Conservation (phyloP, 2,797 vertebrate species). For the Ctenopoma kingsleyae region DNA sequence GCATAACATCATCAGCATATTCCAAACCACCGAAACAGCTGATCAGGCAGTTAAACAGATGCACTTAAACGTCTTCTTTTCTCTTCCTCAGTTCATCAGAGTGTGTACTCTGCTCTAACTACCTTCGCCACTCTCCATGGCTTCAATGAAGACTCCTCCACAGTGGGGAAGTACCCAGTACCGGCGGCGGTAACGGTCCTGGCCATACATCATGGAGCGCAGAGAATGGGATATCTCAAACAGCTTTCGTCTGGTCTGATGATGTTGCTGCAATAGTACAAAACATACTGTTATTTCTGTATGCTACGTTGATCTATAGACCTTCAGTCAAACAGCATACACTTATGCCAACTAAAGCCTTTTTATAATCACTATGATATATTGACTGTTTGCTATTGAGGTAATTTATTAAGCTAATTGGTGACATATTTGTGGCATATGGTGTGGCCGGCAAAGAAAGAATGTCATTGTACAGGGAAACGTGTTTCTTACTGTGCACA, state of each 20-base stretch:
- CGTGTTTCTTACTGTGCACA: too few species aligned
- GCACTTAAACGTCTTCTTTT: constrained; percentile 14
- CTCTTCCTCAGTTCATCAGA: background rate
- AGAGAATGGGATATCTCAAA: constrained; percentile 96
- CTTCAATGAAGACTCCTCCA: constrained; percentile 96
- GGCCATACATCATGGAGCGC: constrained; percentile 97
- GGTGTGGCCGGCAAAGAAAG: too few species aligned
- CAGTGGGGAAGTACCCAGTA: constrained; percentile 99
- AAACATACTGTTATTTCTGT: constrained; percentile 32
- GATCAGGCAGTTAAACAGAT: constrained; percentile 16
- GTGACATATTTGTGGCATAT: constrained; percentile 14
- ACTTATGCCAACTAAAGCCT: constrained; percentile 6
- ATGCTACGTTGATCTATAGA: constrained; percentile 23
- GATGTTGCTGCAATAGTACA: constrained; percentile 90
- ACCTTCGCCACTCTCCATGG: constrained; percentile 99
- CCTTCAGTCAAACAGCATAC: constrained; percentile 37
- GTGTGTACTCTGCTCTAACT: constrained; percentile 38
- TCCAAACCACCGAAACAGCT: constrained; percentile 29
- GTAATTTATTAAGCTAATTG: constrained; percentile 58
- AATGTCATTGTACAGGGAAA: too few species aligned
- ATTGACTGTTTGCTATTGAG: constrained; percentile 54
- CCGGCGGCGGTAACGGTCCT: constrained; percentile 95
- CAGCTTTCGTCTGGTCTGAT: constrained; percentile 95
- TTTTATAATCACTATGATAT: constrained; percentile 44
- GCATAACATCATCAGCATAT: constrained; percentile 31